Base-by-base conservation (phyloP, 2,888 invertebrate species). In the Blera fallax region DNA sequence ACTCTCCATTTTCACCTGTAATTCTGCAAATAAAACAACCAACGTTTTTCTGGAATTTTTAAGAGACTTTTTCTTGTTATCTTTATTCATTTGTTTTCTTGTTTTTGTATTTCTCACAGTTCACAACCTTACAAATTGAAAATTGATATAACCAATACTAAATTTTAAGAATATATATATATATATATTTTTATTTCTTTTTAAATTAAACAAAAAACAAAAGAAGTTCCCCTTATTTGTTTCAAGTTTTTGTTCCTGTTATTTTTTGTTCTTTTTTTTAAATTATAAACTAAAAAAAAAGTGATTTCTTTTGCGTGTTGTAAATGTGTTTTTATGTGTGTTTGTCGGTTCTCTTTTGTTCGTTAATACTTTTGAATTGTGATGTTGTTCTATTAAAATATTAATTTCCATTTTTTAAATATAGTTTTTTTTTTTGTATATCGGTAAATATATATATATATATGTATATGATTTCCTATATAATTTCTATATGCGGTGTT, bases 121-220 rank as follows among this genome's bases (percentile, higher is more conserved):
- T 91, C 91, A 91, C 91, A 91, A 91, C 91, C 91, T 91, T 91
- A 91, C 92, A 92, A 92, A 91, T 91, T 91, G 91, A 92, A 91
- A 91, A 90, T 91, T 89, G 89, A 91, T 90, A 87, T 88, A 87
- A 87, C 89, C 90, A 90, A 89, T 89, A 88, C 87, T 89, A 90
- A 90, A 56, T 80, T 88, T 89, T 89, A 87, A 80, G 90, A 90
- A 90, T 89, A 90, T 87, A 83, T 82, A 77, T 77, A 56, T 79
- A 60, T 76, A 72, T 79, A 67, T 80, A 69, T 64, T 37, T 60
- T 64, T 64, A 54, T 79, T 65, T 27, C 14, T 62, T 72, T 52
- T 72, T 45, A 45, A 62, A 43, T 50, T 32, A 78, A 65, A 60
- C 14, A 37, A 56, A 83, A 78, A 70, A 40, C 74, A 81, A 81